phyloP scores from a whole-genome alignment of 1,140 invertebrate species.

The Cotesia vestalis region DNA sequence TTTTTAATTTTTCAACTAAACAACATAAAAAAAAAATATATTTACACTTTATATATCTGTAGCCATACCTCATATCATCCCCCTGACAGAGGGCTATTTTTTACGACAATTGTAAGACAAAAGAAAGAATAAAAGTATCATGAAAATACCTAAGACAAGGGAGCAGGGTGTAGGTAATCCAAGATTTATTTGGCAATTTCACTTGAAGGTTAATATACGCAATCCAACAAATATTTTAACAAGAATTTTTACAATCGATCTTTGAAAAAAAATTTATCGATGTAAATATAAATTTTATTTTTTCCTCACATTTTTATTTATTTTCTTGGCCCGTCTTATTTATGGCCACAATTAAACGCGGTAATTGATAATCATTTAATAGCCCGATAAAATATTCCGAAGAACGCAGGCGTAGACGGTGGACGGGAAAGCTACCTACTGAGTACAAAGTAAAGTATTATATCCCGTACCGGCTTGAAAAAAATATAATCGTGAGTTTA shows the following conservation, averaged over 20 bases:
- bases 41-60: background rate
- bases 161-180: slow-evolving; percentile 57
- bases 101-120: slow-evolving; percentile 24
- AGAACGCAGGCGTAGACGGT: too few species aligned
- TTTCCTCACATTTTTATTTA: too few species aligned
- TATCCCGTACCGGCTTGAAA: background rate
- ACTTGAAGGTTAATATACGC: slow-evolving; percentile 6
- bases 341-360: too few species aligned
- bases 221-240: background rate
- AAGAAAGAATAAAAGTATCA: slow-evolving; percentile 34
- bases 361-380: too few species aligned
- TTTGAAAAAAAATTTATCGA: background rate
- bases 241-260: slow-evolving; percentile 2
- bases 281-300: background rate
- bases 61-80: slow-evolving; percentile 17
- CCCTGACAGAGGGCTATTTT: slow-evolving; percentile 19
- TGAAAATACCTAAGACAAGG: slow-evolving; percentile 38
- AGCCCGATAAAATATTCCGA: too few species aligned
- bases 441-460: background rate
- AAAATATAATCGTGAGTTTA: slow-evolving; percentile 30
- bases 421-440: too few species aligned
- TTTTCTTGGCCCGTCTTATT: too few species aligned
- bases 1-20: too few species aligned
- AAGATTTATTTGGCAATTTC: slow-evolving; percentile 59
- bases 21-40: background rate